A percentile compares a stretch with the other conserved stretches of the same genome.
Conservation (phyloP, 2,113 vertebrate genomes). For the Cariama cristata region DNA sequence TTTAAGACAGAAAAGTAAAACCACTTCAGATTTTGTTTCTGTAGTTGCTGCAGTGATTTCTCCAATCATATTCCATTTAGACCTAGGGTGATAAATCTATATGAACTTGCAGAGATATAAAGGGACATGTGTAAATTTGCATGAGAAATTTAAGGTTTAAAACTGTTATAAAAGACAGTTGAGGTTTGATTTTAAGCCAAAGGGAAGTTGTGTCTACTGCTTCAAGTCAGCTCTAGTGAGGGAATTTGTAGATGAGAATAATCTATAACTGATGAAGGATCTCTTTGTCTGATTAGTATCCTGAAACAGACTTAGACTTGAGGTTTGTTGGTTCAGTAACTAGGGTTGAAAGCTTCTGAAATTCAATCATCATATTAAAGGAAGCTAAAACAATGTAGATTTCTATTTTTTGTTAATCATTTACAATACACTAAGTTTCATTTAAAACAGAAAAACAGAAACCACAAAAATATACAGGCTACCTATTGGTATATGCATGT, state of each 20-base stretch:
- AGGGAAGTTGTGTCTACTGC: background rate
- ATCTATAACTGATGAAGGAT: background rate
- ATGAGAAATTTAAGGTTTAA: background rate
- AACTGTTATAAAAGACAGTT: background rate
- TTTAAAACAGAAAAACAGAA: background rate
- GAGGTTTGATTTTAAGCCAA: background rate
- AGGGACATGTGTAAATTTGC: background rate
- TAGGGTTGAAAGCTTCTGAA: constrained; percentile 22
- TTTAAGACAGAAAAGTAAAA: background rate
- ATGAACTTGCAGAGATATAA: background rate
- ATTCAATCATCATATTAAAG: background rate
- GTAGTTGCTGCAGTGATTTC: background rate
- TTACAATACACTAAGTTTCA: background rate
- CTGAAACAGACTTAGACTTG: background rate
- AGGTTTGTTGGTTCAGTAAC: constrained; percentile 33
- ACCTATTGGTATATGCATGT: background rate
- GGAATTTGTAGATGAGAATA: background rate
- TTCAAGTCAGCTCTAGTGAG: background rate
- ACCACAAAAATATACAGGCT: background rate
- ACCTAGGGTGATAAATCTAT: background rate
- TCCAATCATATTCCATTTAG: background rate
- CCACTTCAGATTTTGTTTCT: background rate
- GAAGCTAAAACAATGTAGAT: background rate
- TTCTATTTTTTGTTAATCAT: background rate
- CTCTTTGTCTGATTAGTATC: background rate